Conservation (phyloP, 2,797 vertebrate genomes). For the Strix occidentalis region DNA sequence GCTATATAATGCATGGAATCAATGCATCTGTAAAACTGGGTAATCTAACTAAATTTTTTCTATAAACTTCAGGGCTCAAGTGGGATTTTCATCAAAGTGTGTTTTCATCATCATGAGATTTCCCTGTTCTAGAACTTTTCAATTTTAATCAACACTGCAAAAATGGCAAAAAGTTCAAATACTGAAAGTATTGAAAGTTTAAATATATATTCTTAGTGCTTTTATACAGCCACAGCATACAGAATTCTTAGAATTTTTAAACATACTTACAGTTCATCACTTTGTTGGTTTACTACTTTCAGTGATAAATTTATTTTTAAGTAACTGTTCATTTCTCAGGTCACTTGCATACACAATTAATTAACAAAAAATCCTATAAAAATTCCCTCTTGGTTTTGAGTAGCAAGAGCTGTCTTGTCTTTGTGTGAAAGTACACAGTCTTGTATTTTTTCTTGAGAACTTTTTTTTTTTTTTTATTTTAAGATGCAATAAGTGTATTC, state of each 20-base stretch:
- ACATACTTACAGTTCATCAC: not conserved
- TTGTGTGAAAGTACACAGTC: not conserved
- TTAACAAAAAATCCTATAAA: not conserved
- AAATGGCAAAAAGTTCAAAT: not conserved
- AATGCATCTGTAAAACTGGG: not conserved
- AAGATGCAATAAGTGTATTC: not conserved
- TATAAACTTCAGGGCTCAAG: not conserved
- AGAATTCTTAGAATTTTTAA: not conserved
- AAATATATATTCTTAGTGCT: not conserved
- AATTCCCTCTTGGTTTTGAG: not conserved
- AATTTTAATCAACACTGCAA: not conserved
- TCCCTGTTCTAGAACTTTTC: not conserved
- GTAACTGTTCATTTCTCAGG: not conserved
- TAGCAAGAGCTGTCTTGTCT: not conserved
- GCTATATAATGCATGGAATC: not conserved
- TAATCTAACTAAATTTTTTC: not conserved
- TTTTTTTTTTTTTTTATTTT: not conserved
- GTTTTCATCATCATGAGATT: not conserved
- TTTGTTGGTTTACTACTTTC: not conserved
- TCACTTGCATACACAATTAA: not conserved
- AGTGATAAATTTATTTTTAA: not conserved
- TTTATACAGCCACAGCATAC: not conserved
- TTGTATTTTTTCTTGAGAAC: not conserved
- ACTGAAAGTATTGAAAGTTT: not conserved
- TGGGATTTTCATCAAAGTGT: not conserved